phyloP scores from a whole-genome alignment of 2,888 invertebrate species.

The Beris morrisii region DNA sequence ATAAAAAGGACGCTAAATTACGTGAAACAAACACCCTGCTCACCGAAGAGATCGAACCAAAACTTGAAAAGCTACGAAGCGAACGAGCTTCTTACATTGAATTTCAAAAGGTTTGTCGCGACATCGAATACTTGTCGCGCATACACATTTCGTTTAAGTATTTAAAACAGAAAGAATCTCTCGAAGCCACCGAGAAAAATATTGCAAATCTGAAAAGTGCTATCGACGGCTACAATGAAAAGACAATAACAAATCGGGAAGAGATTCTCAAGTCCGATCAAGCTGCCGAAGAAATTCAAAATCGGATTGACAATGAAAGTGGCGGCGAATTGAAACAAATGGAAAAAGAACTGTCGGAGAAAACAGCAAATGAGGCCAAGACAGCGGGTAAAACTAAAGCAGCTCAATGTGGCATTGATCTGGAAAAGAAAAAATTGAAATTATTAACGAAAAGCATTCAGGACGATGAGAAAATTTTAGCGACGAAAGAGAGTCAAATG shows the following conservation, averaged over 20 bases:
- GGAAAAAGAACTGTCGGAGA: conserved; percentile 65
- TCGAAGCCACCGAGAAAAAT: conserved; percentile 60
- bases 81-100: conserved; percentile 85
- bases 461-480: conserved; percentile 68
- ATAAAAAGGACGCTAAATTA: conserved; percentile 89
- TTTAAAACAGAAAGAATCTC: conserved; percentile 55
- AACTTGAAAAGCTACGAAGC: conserved; percentile 78
- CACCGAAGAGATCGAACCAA: conserved; percentile 88
- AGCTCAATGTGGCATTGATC: conserved; percentile 65
- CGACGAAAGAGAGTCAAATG: conserved; percentile 64
- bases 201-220: conserved; percentile 60
- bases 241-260: conserved; percentile 60
- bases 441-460: conserved; percentile 66
- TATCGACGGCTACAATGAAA: conserved; percentile 61
- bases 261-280: conserved; percentile 62
- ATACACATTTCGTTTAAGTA: conserved; percentile 60
- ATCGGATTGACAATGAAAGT: conserved; percentile 67
- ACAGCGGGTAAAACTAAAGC: conserved; percentile 66
- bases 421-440: conserved; percentile 69
- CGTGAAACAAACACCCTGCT: conserved; percentile 78
- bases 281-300: conserved; percentile 64
- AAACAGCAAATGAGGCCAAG: conserved; percentile 70
- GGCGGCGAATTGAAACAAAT: conserved; percentile 66
- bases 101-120: conserved; percentile 81
- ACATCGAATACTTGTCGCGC: conserved; percentile 78